Evolutionary conservation across 2,797 vertebrate genomes (phyloP).

Genomic region (Sebastes jordani): DNA sequence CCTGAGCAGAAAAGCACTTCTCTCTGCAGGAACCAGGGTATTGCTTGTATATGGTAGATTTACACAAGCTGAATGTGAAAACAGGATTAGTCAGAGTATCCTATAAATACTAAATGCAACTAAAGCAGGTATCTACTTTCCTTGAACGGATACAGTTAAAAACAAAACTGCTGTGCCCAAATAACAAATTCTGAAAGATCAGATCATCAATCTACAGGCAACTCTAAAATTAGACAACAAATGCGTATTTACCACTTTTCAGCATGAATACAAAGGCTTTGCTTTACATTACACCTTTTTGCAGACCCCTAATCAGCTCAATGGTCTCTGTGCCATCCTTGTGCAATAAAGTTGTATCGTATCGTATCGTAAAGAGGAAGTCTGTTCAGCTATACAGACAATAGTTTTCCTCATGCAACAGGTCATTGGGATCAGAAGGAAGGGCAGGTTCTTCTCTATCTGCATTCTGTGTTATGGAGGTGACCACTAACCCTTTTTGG

Average conservation of each 20-base stretch:
- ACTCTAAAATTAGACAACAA: neutral
- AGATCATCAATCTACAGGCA: neutral
- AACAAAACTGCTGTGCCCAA: neutral
- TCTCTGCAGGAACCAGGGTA: neutral
- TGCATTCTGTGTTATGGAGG: neutral
- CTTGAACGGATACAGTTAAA: neutral
- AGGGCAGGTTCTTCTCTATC: neutral
- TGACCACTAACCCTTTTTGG: neutral
- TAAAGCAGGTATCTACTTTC: neutral
- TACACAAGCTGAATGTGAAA: neutral
- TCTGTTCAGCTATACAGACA: neutral
- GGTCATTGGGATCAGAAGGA: neutral
- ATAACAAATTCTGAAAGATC: neutral
- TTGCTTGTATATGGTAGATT: neutral
- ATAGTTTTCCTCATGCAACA: neutral
- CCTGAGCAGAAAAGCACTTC: constrained; percentile 8
- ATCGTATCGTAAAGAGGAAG: neutral
- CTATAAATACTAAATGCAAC: neutral
- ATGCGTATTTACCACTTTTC: neutral
- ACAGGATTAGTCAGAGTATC: neutral
- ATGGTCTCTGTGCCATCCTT: neutral
- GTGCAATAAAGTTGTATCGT: neutral
- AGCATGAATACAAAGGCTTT: neutral
- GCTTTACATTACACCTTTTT: neutral
- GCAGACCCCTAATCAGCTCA: neutral